Conservation (phyloP, 30 jellyfish, hydroid and myxozoan genomes). For the Turritopsis rubra region DNA sequence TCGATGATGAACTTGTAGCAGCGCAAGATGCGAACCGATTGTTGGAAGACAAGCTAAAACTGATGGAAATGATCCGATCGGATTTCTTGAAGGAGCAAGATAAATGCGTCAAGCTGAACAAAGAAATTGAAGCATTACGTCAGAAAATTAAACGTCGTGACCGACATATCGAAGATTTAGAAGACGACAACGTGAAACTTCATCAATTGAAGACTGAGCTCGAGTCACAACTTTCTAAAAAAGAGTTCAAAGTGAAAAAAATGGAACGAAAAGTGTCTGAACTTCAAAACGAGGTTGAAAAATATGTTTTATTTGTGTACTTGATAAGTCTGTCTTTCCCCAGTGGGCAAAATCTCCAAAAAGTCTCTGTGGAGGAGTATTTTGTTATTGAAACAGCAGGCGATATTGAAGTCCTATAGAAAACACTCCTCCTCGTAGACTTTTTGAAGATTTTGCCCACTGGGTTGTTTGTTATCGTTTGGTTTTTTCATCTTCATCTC, state of each 20-base stretch:
- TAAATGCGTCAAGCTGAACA: slow-evolving; percentile 34
- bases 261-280: slow-evolving; percentile 46
- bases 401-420: too few relatives aligned
- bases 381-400: too few relatives aligned
- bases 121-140: slow-evolving; percentile 58
- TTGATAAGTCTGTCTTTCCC: too few relatives aligned
- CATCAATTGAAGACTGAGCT: slow-evolving; percentile 70
- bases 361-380: too few relatives aligned
- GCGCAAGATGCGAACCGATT: slow-evolving; percentile 50
- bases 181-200: slow-evolving; percentile 84
- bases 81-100: slow-evolving; percentile 67
- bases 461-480: background rate
- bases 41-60: slow-evolving; percentile 50
- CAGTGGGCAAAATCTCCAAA: too few relatives aligned
- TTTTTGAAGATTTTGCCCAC: too few relatives aligned
- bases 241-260: slow-evolving; percentile 29
- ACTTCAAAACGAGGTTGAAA: slow-evolving; percentile 42
- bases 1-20: slow-evolving; percentile 51
- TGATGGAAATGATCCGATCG: slow-evolving; percentile 12
- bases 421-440: too few relatives aligned
- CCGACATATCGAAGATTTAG: slow-evolving; percentile 80
- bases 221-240: slow-evolving; percentile 44
- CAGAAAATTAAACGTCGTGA: slow-evolving; percentile 75
- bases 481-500: background rate
- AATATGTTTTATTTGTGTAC: background rate